Conservation (phyloP, 2,113 vertebrate species). For the Eidolon helvum region DNA sequence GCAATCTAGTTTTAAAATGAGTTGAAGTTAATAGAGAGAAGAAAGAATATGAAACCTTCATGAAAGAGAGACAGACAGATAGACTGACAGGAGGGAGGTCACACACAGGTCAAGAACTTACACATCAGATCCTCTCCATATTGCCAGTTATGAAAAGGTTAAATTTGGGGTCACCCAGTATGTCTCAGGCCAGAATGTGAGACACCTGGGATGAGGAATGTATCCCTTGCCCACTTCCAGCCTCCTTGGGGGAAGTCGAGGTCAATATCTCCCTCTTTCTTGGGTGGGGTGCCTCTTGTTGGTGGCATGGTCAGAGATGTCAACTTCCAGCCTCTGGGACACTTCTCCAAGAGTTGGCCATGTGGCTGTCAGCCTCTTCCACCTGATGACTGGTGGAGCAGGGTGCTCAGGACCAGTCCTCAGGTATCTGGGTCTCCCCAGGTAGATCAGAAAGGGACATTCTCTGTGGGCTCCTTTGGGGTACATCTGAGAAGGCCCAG, state of each 20-base stretch:
- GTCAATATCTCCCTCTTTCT: not conserved
- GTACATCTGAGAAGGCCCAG: not conserved
- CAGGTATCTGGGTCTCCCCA: not conserved
- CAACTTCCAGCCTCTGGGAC: not conserved
- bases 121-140: not conserved
- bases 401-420: not conserved
- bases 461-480: not conserved
- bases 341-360: not conserved
- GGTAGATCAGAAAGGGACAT: not conserved
- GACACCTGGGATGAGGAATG: not conserved
- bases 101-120: not conserved
- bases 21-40: not conserved
- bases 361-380: too few species aligned
- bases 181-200: conserved; percentile 73
- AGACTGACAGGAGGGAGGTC: not conserved
- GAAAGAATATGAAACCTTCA: not conserved
- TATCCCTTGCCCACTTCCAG: not conserved
- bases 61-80: not conserved
- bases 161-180: not conserved
- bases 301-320: not conserved
- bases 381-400: not conserved
- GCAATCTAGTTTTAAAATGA: not conserved
- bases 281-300: not conserved
- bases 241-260: not conserved
- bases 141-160: conserved; percentile 82